Percentiles rank a stretch among this genome's conserved stretches.
These are phyloP conservation scores for Lumbricus terrestris DNA, from an alignment of 2,888 invertebrate genomes.

Conservation along the genomic window DNA sequence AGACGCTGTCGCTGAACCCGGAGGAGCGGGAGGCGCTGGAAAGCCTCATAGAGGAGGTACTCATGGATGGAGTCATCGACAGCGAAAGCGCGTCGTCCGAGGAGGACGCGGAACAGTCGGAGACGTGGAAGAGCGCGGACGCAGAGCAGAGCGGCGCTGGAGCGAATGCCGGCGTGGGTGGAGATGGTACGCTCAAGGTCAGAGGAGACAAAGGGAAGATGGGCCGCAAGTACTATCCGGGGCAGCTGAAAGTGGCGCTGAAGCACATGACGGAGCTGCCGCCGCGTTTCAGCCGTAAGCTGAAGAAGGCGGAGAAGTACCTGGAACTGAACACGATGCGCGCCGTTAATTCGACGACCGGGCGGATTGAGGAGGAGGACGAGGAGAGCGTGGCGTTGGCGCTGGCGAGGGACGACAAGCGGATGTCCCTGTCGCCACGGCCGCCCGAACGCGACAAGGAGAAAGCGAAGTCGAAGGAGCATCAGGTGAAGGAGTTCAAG, in stretches of 20 bases:
- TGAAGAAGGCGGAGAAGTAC: constrained; percentile 30
- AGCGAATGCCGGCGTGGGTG: not conserved
- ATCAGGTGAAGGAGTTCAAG: constrained; percentile 26
- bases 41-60: constrained; percentile 29
- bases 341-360: not conserved
- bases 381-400: constrained; percentile 19
- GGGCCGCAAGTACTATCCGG: constrained; percentile 28
- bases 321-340: constrained; percentile 25
- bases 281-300: constrained; percentile 29
- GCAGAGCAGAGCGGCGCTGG: not conserved
- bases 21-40: constrained; percentile 32
- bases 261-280: constrained; percentile 33
- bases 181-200: not conserved
- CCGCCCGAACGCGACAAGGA: not conserved
- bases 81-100: constrained; percentile 28
- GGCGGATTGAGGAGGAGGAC: constrained; percentile 28
- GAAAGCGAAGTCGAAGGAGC: constrained; percentile 1
- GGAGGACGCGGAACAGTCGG: constrained; percentile 20
- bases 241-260: constrained; percentile 30
- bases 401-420: too few species aligned
- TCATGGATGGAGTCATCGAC: constrained; percentile 29
- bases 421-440: not conserved
- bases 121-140: not conserved
- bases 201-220: constrained; percentile 20
- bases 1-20: constrained; percentile 29